phyloP scores from a whole-genome alignment of 2,888 invertebrate genomes.

The Blastobasis lacticolella region DNA sequence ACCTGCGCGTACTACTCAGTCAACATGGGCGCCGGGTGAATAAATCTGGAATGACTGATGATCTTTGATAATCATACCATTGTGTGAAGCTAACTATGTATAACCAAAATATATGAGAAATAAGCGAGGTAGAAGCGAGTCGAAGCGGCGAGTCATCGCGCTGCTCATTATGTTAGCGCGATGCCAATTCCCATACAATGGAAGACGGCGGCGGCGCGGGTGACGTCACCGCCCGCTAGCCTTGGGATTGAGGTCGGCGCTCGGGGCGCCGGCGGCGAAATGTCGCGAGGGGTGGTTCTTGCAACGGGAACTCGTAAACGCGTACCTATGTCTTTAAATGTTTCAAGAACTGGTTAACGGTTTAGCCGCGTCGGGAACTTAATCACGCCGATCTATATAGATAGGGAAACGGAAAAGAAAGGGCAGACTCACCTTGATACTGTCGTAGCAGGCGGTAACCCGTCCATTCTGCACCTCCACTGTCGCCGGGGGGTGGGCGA shows the following conservation, averaged over 20 bases:
- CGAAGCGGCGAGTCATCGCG: slow-evolving; percentile 45
- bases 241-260: slow-evolving; percentile 66
- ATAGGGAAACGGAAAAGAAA: not conserved
- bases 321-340: slow-evolving; percentile 19
- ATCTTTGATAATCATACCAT: slow-evolving; percentile 7
- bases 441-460: slow-evolving; percentile 99
- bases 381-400: not conserved
- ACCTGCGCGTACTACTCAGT: not conserved
- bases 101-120: slow-evolving; percentile 6
- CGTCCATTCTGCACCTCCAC: slow-evolving; percentile 99
- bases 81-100: slow-evolving; percentile 3
- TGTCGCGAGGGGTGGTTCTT: slow-evolving; percentile 51
- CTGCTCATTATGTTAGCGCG: slow-evolving; percentile 52
- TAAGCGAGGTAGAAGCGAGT: slow-evolving; percentile 13
- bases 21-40: not conserved
- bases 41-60: slow-evolving; percentile 2
- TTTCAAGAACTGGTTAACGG: too few species aligned
- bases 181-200: slow-evolving; percentile 63
- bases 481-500: slow-evolving; percentile 99
- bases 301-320: slow-evolving; percentile 37
- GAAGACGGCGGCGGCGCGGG: slow-evolving; percentile 34
- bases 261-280: slow-evolving; percentile 57
- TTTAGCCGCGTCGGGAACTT: too few species aligned
- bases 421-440: slow-evolving; percentile 93
- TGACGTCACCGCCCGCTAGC: slow-evolving; percentile 66